These are phyloP conservation scores for Corythoichthys intestinalis DNA, from an alignment of 2,113 vertebrate genomes.

Conservation along the genomic window DNA sequence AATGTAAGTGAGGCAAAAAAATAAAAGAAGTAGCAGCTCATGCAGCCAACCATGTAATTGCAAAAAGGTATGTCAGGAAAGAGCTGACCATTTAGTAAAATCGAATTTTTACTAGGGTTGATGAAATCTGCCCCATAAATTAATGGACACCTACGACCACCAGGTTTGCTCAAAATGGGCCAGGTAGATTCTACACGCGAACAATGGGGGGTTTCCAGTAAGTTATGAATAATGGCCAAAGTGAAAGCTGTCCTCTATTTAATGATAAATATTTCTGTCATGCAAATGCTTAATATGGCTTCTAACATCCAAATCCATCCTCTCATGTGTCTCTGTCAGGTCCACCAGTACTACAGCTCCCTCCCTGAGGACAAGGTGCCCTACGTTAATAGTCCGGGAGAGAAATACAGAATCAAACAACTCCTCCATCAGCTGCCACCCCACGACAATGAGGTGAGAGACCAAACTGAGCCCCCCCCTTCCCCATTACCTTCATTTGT, in stretches of 20 bases:
- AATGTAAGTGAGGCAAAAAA: background rate
- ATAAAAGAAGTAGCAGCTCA: background rate
- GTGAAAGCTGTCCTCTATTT: background rate
- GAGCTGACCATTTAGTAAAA: background rate
- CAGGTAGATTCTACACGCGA: background rate
- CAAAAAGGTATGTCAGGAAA: background rate
- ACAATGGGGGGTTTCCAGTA: background rate
- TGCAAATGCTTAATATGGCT: background rate
- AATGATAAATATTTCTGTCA: background rate
- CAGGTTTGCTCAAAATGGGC: background rate
- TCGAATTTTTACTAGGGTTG: background rate
- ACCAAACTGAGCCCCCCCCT: conserved; percentile 24
- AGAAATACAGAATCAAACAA: conserved; percentile 95
- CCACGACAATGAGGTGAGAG: conserved; percentile 96
- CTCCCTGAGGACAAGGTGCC: conserved; percentile 97
- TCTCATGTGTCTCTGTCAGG: conserved; percentile 66
- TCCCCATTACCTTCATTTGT: conserved; percentile 12
- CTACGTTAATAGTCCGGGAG: conserved; percentile 96
- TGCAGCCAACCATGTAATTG: background rate
- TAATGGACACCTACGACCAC: background rate
- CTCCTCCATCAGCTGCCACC: conserved; percentile 95
- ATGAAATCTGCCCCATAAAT: background rate
- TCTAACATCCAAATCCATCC: background rate
- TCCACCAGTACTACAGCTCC: conserved; percentile 97
- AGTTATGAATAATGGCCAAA: background rate